Evolutionary conservation across 2,797 vertebrate genomes (phyloP), one percentile per base, ranked within the genome.

Genomic region (Vultur gryphus): DNA sequence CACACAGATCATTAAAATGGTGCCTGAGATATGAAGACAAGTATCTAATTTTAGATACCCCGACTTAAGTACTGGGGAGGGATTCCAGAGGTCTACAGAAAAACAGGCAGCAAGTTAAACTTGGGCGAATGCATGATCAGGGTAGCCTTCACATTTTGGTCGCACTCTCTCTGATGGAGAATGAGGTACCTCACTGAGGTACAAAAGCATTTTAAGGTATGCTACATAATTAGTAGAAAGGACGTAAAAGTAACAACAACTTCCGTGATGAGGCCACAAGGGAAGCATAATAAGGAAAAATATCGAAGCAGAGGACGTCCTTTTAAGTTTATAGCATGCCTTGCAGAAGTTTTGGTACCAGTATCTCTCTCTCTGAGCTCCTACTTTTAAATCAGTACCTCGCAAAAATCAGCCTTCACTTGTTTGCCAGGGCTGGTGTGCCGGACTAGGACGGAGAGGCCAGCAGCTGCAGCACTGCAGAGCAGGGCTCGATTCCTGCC

Each of bases 1-100:
- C 96, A 94, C 94, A 92, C 94, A 97, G 92, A 96, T 93, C 89
- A 90, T 97, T 97, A 95, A 95, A 94, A 97, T 94, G 93, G 93
- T 96, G 96, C 90, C 92, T 94, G 87, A 97, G 95, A 96, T 97
- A 97, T 2, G 46, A 85, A 79, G 73, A 67, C 54, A 54, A 83
- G 92, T 69, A 69, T 65, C 96, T 96, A 96, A 97, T 94, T 96
- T 97, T 96, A 96, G 95, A 89, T 71, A 67, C 59, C 81, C 82
- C 10, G 2, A 73, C 84, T 85, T 51, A 89, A 93, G 54, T 58
- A 83, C 14, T 3, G 5, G 43, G 46, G 76, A 93, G 76, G 82
- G 72, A 91, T 96, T 96, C 70, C 84, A 92, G 72, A 92, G 69
- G 78, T 67, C 73, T 95, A 6, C 0, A 4, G 90, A 76, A 97